Conservation (phyloP, 1,140 invertebrate species). For the Cydia fagiglandana region DNA sequence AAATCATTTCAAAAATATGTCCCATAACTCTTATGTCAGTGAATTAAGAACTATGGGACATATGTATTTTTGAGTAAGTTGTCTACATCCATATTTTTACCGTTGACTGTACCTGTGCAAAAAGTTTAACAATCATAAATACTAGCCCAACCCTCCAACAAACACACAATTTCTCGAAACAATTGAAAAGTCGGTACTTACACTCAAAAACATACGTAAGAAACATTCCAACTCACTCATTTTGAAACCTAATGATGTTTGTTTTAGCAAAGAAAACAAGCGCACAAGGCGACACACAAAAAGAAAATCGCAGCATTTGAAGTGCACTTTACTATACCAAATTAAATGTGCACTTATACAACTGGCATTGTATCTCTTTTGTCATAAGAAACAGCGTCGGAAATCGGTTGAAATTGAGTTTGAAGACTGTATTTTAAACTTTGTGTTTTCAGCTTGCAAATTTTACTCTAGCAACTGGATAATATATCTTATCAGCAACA, state of each 20-base stretch:
- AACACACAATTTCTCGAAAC: neutral
- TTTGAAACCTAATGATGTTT: slow-evolving; percentile 7
- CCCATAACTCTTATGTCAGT: too few species aligned
- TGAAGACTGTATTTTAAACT: neutral
- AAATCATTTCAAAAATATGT: too few species aligned
- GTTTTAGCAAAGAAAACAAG: slow-evolving; percentile 6
- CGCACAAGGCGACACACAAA: neutral
- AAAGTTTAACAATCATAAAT: too few species aligned
- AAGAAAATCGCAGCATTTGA: slow-evolving; percentile 8
- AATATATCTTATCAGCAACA: neutral
- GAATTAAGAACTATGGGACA: too few species aligned
- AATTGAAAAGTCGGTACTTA: neutral
- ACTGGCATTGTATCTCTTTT: neutral
- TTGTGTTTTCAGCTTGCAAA: slow-evolving; percentile 2
- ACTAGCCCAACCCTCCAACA: neutral
- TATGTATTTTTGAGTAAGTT: too few species aligned
- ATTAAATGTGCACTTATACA: neutral
- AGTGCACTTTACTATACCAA: neutral
- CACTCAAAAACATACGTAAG: neutral
- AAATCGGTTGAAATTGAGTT: neutral
- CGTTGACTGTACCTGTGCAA: too few species aligned
- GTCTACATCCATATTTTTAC: too few species aligned
- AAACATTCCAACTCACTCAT: neutral
- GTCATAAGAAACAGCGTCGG: neutral
- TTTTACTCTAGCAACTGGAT: neutral